These are phyloP conservation scores for Mactra quadrangularis DNA, from an alignment of 1,140 invertebrate genomes.

Conservation along the genomic window DNA sequence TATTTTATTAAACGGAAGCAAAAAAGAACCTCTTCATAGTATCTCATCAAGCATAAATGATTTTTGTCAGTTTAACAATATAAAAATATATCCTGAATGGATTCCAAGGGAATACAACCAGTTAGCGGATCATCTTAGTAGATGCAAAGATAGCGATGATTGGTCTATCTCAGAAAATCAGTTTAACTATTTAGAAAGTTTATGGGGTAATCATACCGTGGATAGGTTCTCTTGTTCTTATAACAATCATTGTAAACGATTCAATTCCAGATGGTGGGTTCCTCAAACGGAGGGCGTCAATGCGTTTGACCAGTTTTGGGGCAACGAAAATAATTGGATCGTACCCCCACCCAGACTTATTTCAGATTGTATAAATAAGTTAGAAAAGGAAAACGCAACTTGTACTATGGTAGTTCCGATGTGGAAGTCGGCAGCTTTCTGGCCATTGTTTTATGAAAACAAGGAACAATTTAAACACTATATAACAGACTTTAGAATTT, in stretches of 20 bases:
- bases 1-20: slow-evolving; percentile 29
- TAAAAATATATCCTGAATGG: slow-evolving; percentile 14
- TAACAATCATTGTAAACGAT: slow-evolving; percentile 10
- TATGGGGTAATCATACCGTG: slow-evolving; percentile 4
- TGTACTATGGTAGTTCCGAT: slow-evolving; percentile 11
- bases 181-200: slow-evolving; percentile 13
- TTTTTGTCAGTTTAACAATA: slow-evolving; percentile 17
- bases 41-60: background rate
- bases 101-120: slow-evolving; percentile 26
- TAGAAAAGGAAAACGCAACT: background rate
- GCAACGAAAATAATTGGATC: slow-evolving; percentile 3
- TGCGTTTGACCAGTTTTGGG: slow-evolving; percentile 21
- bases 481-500: background rate
- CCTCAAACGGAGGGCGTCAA: background rate
- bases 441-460: background rate
- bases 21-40: background rate
- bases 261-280: slow-evolving; percentile 33
- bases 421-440: slow-evolving; percentile 20
- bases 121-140: slow-evolving; percentile 16
- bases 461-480: background rate
- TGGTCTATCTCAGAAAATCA: background rate
- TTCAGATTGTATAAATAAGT: background rate
- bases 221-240: slow-evolving; percentile 26
- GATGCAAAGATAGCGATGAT: slow-evolving; percentile 32
- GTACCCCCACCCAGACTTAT: slow-evolving; percentile 15